Percentiles rank a stretch among this genome's conserved stretches.
Conservation (phyloP, 2,797 vertebrate genomes). For the Sebastes steindachneri region DNA sequence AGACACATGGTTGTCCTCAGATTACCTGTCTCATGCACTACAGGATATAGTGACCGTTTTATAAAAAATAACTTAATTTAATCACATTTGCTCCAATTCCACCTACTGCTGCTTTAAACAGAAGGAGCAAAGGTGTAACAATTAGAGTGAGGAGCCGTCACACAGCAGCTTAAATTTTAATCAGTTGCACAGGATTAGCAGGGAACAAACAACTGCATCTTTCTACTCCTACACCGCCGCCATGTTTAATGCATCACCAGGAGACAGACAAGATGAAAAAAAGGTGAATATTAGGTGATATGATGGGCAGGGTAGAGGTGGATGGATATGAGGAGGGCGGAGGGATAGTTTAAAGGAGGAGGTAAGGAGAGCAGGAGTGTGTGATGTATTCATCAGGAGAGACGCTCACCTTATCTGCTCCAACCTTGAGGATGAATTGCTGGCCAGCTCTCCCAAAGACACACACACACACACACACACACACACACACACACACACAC, state of each 20-base stretch:
- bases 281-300: constrained; percentile 60
- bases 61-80: no score
- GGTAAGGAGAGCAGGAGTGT: constrained; percentile 47
- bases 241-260: constrained; percentile 82
- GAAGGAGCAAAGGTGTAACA: neutral
- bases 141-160: constrained; percentile 46
- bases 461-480: constrained; percentile 31
- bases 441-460: constrained; percentile 16
- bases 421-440: constrained; percentile 83
- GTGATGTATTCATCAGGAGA: constrained; percentile 80
- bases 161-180: neutral
- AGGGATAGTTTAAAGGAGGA: constrained; percentile 26
- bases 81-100: no score
- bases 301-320: constrained; percentile 42
- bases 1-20: no score
- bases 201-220: neutral
- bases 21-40: no score
- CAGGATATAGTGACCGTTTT: no score
- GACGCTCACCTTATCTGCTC: constrained; percentile 80
- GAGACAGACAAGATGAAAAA: constrained; percentile 56
- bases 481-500: constrained; percentile 55
- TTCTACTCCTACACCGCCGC: constrained; percentile 70
- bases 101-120: neutral
- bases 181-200: neutral
- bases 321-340: neutral